phyloP scores from a whole-genome alignment of 2,888 invertebrate genomes.

The Chydorus sphaericus region DNA sequence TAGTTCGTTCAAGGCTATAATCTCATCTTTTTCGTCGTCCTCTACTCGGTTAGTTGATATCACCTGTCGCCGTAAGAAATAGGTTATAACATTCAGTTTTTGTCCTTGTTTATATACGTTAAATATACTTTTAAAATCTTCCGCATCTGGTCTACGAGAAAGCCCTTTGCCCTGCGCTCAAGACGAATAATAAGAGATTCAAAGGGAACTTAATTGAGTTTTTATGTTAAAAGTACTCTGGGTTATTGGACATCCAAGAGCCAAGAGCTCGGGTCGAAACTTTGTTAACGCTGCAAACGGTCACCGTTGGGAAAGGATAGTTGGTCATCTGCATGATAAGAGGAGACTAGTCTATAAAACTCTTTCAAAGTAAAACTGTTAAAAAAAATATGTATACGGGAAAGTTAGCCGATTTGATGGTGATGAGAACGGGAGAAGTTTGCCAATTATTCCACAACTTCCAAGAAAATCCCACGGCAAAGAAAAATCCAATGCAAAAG shows the following conservation, averaged over 20 bases:
- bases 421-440: not conserved
- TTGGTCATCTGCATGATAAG: not conserved
- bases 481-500: not conserved
- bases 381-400: not conserved
- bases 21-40: not conserved
- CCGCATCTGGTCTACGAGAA: no score
- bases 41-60: not conserved
- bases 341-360: no score
- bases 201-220: no score
- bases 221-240: not conserved
- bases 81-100: no score
- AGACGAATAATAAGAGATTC: not conserved
- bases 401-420: not conserved
- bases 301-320: constrained; percentile 1
- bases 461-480: not conserved
- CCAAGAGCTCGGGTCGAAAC: constrained; percentile 6
- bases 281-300: constrained; percentile 7
- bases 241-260: not conserved
- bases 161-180: no score
- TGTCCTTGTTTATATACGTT: no score
- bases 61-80: no score
- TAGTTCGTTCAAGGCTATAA: not conserved
- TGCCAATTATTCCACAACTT: not conserved
- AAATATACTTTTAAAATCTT: no score
- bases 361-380: not conserved